A percentile compares a stretch with the other conserved stretches of the same genome.
Evolutionary conservation across 1,140 invertebrate genomes (phyloP).

Genomic region (Halotydeus destructor): DNA sequence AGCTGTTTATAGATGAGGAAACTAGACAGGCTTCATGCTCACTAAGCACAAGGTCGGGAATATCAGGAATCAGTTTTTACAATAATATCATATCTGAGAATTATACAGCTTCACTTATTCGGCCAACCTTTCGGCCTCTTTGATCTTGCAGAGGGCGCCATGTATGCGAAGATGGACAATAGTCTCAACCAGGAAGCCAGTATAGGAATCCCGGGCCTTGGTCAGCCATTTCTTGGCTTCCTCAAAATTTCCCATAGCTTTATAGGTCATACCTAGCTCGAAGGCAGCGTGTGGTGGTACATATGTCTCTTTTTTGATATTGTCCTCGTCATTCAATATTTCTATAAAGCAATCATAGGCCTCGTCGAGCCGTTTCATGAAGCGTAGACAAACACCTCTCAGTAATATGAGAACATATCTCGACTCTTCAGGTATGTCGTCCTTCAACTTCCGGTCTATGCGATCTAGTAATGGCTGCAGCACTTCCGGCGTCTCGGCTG

Average conservation of each 20-base stretch:
- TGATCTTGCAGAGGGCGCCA: conserved; percentile 4
- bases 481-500: conserved; percentile 43
- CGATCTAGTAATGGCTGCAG: conserved; percentile 43
- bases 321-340: neutral
- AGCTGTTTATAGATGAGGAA: no score
- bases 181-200: conserved; percentile 16
- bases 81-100: no score
- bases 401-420: conserved; percentile 40
- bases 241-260: conserved; percentile 38
- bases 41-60: no score
- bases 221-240: conserved; percentile 50
- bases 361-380: conserved; percentile 22
- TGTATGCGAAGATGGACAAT: conserved; percentile 13
- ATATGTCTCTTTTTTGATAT: conserved; percentile 58
- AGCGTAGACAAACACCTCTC: conserved; percentile 55
- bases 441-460: conserved; percentile 39
- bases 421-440: neutral
- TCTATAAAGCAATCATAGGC: neutral
- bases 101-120: no score
- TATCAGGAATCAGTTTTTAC: no score
- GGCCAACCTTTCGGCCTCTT: no score
- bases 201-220: conserved; percentile 39
- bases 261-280: conserved; percentile 57
- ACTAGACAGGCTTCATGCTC: no score
- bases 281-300: conserved; percentile 63